Conservation (phyloP, 2,888 invertebrate genomes). For the Dione juno region DNA sequence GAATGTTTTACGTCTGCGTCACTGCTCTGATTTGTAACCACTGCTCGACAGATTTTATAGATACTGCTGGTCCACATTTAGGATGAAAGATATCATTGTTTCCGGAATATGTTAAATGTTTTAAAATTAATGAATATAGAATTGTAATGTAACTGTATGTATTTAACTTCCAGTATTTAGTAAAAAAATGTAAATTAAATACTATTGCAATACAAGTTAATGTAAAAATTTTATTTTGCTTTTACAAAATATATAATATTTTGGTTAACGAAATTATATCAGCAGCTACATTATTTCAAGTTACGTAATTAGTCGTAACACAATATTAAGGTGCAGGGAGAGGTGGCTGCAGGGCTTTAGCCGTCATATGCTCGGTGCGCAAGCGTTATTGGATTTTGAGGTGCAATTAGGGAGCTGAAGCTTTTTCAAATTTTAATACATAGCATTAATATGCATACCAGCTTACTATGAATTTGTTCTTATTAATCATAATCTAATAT, state of each 20-base stretch:
- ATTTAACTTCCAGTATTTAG: no score
- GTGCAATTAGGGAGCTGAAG: constrained; percentile 10
- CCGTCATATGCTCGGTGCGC: constrained; percentile 8
- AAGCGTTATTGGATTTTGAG: constrained; percentile 27
- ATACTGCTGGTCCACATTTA: constrained; percentile 59
- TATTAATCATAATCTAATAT: no score
- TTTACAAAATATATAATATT: background rate
- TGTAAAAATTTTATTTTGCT: background rate
- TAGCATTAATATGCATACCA: background rate
- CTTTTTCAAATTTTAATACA: background rate
- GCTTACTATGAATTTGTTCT: no score
- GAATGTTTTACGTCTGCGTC: constrained; percentile 77
- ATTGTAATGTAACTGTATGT: no score
- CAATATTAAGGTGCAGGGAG: constrained; percentile 29
- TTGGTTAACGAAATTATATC: constrained; percentile 1
- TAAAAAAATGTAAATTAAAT: background rate
- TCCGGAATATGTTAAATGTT: constrained; percentile 43
- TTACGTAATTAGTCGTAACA: constrained; percentile 26
- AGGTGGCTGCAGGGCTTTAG: constrained; percentile 30
- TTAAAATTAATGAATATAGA: background rate
- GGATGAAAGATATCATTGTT: constrained; percentile 71
- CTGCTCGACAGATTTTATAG: constrained; percentile 65
- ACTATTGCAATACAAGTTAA: background rate
- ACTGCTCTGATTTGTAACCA: constrained; percentile 78
- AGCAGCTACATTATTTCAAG: constrained; percentile 18